phyloP scores from a whole-genome alignment of 1,140 invertebrate genomes.

The Sinella curviseta region DNA sequence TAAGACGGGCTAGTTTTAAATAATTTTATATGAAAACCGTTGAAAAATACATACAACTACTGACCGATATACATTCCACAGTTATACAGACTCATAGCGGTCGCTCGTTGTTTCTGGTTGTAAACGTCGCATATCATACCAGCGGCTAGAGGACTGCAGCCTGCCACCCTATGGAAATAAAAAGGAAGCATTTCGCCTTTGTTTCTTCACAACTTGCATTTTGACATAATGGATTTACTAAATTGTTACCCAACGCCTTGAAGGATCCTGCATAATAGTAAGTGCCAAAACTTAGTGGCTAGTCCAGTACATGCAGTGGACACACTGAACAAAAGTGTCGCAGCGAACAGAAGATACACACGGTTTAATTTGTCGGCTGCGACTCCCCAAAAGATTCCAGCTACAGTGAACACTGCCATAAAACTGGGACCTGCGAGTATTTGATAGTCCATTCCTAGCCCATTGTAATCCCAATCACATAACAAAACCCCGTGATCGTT shows the following conservation, averaged over 20 bases:
- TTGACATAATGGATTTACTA: neutral
- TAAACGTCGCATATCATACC: conserved; percentile 84
- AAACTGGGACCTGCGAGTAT: conserved; percentile 82
- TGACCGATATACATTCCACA: conserved; percentile 88
- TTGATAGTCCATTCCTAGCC: conserved; percentile 85
- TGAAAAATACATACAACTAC: neutral
- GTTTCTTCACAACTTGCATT: neutral
- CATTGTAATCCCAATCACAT: conserved; percentile 91
- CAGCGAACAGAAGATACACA: conserved; percentile 71
- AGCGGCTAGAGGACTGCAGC: conserved; percentile 85
- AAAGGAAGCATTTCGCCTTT: conserved; percentile 2
- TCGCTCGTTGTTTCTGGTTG: conserved; percentile 69
- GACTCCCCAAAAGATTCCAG: conserved; percentile 72
- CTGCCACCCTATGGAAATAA: conserved; percentile 69
- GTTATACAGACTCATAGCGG: conserved; percentile 90
- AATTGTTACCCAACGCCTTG: conserved; percentile 72
- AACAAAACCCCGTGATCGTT: conserved; percentile 53
- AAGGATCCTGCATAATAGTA: conserved; percentile 80
- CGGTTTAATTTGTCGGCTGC: conserved; percentile 74
- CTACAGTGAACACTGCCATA: conserved; percentile 84
- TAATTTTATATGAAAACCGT: neutral
- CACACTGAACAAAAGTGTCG: conserved; percentile 75
- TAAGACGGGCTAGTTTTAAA: neutral
- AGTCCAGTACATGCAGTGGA: conserved; percentile 80
- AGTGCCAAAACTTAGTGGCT: conserved; percentile 85